Conservation (phyloP, 2,113 vertebrate genomes). For the Colaptes auratus region DNA sequence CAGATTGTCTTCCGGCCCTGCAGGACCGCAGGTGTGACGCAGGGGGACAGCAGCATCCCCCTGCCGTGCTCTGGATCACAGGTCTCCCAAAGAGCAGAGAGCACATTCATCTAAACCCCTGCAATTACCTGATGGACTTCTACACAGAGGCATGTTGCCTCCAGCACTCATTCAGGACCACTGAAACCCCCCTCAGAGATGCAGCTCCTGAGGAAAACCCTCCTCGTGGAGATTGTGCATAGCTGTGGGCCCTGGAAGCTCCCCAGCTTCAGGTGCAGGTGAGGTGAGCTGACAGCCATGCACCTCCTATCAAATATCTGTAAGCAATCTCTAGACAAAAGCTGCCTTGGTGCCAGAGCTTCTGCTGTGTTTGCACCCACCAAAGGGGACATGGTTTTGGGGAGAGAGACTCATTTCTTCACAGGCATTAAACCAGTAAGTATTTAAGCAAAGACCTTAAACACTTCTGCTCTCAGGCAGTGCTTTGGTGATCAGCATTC, state of each 20-base stretch:
- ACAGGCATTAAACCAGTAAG: background rate
- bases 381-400: slow-evolving; percentile 16
- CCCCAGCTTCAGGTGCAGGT: slow-evolving; percentile 39
- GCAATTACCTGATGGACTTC: background rate
- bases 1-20: background rate
- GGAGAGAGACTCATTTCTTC: background rate
- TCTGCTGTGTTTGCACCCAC: background rate
- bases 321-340: slow-evolving; percentile 1
- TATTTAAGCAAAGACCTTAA: background rate
- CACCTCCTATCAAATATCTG: background rate
- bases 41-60: background rate
- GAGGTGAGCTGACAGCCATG: background rate
- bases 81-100: background rate
- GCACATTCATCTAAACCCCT: background rate
- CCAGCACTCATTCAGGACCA: background rate
- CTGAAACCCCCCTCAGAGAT: background rate
- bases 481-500: background rate
- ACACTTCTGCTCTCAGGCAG: background rate
- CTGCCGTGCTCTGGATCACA: background rate
- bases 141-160: background rate
- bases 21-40: background rate
- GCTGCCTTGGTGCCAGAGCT: slow-evolving; percentile 25
- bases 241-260: background rate
- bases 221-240: background rate
- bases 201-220: background rate